Evolutionary conservation across 2,113 vertebrate species (phyloP).

Genomic region (Aviceda subcristata): DNA sequence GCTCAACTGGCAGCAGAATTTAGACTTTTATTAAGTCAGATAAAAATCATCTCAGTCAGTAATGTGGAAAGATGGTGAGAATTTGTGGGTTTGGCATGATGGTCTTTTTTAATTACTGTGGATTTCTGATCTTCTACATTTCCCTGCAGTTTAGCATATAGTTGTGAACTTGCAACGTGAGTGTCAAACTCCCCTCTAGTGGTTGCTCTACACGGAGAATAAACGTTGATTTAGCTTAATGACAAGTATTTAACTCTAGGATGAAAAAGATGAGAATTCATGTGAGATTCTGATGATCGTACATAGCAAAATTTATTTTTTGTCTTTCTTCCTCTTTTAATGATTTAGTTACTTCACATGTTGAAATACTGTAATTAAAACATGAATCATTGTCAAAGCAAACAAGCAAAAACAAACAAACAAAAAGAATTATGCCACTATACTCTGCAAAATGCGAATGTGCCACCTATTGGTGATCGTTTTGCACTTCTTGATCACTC

Average conservation of each 20-base stretch:
- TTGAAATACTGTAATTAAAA: constrained; percentile 43
- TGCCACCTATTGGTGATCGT: constrained; percentile 40
- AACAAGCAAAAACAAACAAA: constrained; percentile 25
- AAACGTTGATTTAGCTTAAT: constrained; percentile 33
- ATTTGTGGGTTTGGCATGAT: not conserved
- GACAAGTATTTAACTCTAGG: not conserved
- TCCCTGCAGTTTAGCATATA: not conserved
- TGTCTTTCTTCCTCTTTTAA: constrained; percentile 2
- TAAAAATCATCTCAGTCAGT: constrained; percentile 11
- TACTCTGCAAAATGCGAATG: constrained; percentile 16
- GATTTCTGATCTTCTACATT: not conserved
- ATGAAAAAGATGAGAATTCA: not conserved
- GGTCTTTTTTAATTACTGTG: constrained; percentile 19
- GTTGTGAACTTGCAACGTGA: not conserved
- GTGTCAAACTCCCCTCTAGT: constrained; percentile 61
- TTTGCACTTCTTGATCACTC: not conserved
- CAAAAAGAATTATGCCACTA: not conserved
- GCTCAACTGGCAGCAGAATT: not conserved
- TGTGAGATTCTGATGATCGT: not conserved
- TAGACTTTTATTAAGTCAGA: constrained; percentile 25
- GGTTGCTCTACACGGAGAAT: constrained; percentile 27
- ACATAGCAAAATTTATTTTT: not conserved
- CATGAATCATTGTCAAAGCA: constrained; percentile 36
- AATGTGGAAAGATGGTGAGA: constrained; percentile 23
- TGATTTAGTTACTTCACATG: constrained; percentile 29